Percentiles rank a stretch among this genome's conserved stretches.
These are phyloP conservation scores for Melanotaenia pygmaea DNA, from an alignment of 2,797 vertebrate species.

Conservation along the genomic window DNA sequence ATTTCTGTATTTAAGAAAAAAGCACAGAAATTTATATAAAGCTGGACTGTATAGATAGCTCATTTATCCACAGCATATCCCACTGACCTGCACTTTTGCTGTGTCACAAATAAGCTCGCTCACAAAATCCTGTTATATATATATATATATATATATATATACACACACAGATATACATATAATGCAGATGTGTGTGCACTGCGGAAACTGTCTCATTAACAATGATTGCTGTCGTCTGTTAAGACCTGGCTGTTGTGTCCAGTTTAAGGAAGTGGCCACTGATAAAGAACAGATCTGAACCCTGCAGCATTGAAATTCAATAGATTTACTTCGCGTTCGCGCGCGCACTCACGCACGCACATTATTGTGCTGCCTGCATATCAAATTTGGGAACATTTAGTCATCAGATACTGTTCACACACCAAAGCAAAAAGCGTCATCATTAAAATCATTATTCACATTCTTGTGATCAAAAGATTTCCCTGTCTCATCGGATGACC, in stretches of 20 bases:
- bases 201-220: not conserved
- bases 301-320: conserved; percentile 41
- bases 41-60: not conserved
- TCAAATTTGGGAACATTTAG: conserved; percentile 20
- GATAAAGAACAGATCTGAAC: conserved; percentile 53
- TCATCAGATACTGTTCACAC: conserved; percentile 10
- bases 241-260: conserved; percentile 39
- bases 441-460: conserved; percentile 68
- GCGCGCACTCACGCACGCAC: not conserved
- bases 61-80: not conserved
- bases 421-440: conserved; percentile 27
- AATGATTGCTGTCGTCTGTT: not conserved
- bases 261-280: conserved; percentile 39
- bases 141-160: too few species aligned
- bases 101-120: conserved; percentile 19
- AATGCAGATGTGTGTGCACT: not conserved
- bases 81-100: conserved; percentile 20
- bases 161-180: too few species aligned
- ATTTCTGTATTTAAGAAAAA: not conserved
- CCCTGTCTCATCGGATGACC: conserved; percentile 49
- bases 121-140: not conserved
- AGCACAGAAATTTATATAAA: not conserved
- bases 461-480: conserved; percentile 68
- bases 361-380: conserved; percentile 9
- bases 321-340: conserved; percentile 20